These are phyloP conservation scores for Drosophila suboccidentalis DNA, from an alignment of 2,888 invertebrate species.

Conservation along the genomic window DNA sequence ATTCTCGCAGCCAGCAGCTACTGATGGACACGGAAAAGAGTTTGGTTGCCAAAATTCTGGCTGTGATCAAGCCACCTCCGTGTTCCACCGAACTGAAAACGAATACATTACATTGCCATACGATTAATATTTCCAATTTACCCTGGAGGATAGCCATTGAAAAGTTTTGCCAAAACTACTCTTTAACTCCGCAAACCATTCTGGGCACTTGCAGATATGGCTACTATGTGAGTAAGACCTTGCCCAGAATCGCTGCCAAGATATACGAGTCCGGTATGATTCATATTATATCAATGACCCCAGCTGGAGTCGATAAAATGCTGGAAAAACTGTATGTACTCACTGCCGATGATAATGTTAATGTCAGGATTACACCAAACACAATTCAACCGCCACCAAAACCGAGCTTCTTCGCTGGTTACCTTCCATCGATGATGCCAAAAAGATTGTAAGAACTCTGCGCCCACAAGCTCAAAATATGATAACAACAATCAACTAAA, in stretches of 20 bases:
- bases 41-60: background rate
- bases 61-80: background rate
- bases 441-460: background rate
- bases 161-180: background rate
- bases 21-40: background rate
- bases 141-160: background rate
- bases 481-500: background rate
- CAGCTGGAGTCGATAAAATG: background rate
- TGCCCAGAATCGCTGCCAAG: background rate
- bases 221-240: background rate
- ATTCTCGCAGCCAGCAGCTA: background rate
- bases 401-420: background rate
- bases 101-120: background rate
- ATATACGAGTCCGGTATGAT: background rate
- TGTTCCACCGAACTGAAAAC: background rate
- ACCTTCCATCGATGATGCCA: background rate
- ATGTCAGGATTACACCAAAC: background rate
- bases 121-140: background rate
- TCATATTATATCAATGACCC: background rate
- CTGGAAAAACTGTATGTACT: background rate
- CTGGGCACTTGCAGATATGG: background rate
- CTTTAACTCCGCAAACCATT: background rate
- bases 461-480: background rate
- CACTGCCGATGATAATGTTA: background rate
- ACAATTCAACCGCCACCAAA: background rate